These are phyloP conservation scores for Microtus richardsoni DNA, from an alignment of 2,113 vertebrate genomes.

Conservation along the genomic window DNA sequence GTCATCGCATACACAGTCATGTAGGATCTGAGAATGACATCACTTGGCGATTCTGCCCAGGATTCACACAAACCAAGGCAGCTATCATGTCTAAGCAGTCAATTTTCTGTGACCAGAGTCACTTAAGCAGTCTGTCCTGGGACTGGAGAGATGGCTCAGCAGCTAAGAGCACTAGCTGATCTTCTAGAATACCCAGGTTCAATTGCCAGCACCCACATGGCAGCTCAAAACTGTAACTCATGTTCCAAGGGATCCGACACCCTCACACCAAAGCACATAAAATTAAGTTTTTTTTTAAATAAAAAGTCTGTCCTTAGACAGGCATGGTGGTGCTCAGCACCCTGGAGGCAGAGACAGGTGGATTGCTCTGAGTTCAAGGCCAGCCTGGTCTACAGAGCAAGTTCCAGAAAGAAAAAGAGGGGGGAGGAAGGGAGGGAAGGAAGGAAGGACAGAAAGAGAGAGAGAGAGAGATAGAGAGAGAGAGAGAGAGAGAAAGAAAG, in stretches of 20 bases:
- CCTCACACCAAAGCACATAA: too few species aligned
- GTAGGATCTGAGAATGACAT: background rate
- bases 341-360: background rate
- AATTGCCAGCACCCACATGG: too few species aligned
- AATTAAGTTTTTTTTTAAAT: too few species aligned
- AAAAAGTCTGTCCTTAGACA: background rate
- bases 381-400: background rate
- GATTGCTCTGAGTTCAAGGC: background rate
- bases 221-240: too few species aligned
- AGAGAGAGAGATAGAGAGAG: too few species aligned
- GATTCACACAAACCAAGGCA: background rate
- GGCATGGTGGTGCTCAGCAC: background rate
- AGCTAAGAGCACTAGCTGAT: too few species aligned
- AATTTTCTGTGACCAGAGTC: background rate
- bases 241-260: too few species aligned
- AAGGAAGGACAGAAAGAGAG: too few species aligned
- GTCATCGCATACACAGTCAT: background rate
- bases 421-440: too few species aligned
- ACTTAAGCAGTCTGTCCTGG: background rate
- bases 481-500: too few species aligned
- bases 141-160: too few species aligned
- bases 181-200: too few species aligned
- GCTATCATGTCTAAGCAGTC: background rate
- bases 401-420: background rate
- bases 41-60: background rate